These are phyloP conservation scores for Fragum whitleyi DNA, from an alignment of 2,888 invertebrate species.

Conservation along the genomic window DNA sequence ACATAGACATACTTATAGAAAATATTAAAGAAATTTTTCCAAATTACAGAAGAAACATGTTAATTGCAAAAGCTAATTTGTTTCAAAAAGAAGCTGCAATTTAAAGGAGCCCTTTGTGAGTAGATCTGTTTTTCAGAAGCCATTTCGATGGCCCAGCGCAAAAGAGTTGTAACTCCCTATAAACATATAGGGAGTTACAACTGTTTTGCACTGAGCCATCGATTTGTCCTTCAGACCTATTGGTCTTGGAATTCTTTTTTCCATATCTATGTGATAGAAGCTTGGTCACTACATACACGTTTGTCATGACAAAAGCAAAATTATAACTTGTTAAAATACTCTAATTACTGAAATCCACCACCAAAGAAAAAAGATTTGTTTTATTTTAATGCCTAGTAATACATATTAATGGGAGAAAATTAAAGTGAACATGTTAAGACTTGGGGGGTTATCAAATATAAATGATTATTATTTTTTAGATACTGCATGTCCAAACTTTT, in stretches of 20 bases:
- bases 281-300: constrained; percentile 57
- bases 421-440: constrained; percentile 56
- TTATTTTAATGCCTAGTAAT: constrained; percentile 52
- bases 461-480: constrained; percentile 54
- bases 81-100: too few relatives aligned
- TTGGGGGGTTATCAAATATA: constrained; percentile 58
- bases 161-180: too few relatives aligned
- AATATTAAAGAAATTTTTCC: too few relatives aligned
- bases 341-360: constrained; percentile 61
- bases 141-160: too few relatives aligned
- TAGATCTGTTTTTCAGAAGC: too few relatives aligned
- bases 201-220: too few relatives aligned
- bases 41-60: too few relatives aligned
- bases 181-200: too few relatives aligned
- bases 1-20: background rate
- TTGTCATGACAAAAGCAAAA: constrained; percentile 34
- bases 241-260: background rate
- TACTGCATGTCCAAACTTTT: constrained; percentile 66
- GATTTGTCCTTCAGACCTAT: too few relatives aligned
- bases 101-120: too few relatives aligned
- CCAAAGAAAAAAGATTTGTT: constrained; percentile 41
- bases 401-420: constrained; percentile 57
- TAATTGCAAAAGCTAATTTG: too few relatives aligned
- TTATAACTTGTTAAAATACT: constrained; percentile 54
- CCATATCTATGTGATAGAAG: background rate